Evolutionary conservation across 2,888 invertebrate genomes (phyloP).

Genomic region (Palloptera scutellata): DNA sequence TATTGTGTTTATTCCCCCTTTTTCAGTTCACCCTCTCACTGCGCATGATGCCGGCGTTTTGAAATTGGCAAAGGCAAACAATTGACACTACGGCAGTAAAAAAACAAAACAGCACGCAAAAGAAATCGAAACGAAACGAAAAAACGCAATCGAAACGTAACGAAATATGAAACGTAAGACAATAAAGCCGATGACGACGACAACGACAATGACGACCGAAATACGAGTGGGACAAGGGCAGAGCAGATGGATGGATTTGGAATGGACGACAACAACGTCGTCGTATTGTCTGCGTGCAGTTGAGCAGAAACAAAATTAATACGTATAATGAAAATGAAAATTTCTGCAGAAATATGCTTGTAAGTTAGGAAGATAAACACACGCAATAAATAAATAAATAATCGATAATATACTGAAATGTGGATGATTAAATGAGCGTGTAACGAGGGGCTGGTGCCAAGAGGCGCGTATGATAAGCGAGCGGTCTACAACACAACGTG

Average conservation of each 20-base stretch:
- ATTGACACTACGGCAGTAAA: conserved; percentile 2
- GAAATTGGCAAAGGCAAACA: not conserved
- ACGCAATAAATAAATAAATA: not conserved
- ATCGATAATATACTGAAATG: not conserved
- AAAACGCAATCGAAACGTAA: conserved; percentile 19
- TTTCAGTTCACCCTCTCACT: too few relatives aligned
- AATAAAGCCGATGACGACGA: conserved; percentile 1
- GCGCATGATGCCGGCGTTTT: too few relatives aligned
- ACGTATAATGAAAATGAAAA: not conserved
- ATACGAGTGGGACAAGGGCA: not conserved
- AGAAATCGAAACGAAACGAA: conserved; percentile 12
- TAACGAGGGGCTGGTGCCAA: too few relatives aligned
- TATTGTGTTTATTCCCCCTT: conserved; percentile 3
- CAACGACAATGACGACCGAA: not conserved
- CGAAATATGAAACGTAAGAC: conserved; percentile 17
- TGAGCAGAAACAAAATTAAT: conserved; percentile 27
- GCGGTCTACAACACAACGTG: too few relatives aligned
- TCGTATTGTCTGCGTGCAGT: conserved; percentile 26
- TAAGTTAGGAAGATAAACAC: not conserved
- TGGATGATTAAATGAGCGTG: too few relatives aligned
- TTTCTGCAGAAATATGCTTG: too few relatives aligned
- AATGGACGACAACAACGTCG: conserved; percentile 8
- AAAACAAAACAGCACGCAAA: conserved; percentile 9
- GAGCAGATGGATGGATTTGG: not conserved
- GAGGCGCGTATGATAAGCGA: too few relatives aligned